A percentile compares a stretch with the other conserved stretches of the same genome.
Conservation (phyloP, 2,797 vertebrate species). For the Tragelaphus eurycerus region DNA sequence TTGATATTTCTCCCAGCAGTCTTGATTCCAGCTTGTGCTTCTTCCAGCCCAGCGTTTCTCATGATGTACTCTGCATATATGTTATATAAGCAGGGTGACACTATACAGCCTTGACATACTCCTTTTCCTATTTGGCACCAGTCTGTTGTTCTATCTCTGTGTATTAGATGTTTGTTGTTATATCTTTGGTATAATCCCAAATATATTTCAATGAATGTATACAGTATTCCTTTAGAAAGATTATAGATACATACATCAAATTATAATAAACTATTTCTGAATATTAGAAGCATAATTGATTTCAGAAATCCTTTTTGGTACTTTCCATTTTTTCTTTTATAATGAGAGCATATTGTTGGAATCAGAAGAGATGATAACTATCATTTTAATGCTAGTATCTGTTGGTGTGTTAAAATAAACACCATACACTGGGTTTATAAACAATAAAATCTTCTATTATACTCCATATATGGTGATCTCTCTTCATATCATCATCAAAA, state of each 20-base stretch:
- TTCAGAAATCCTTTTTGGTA: not conserved
- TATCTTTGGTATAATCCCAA: not conserved
- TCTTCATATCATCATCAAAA: not conserved
- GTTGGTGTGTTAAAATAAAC: not conserved
- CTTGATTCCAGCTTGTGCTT: not conserved
- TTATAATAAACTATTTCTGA: not conserved
- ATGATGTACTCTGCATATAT: not conserved
- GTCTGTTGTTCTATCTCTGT: not conserved
- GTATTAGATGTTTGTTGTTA: not conserved
- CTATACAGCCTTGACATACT: not conserved
- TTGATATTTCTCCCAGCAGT: not conserved
- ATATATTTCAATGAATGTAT: not conserved
- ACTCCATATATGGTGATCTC: not conserved
- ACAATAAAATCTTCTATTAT: not conserved
- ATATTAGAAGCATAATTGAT: not conserved
- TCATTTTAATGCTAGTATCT: not conserved
- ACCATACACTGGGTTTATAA: not conserved
- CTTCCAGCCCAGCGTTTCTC: not conserved
- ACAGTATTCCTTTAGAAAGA: not conserved
- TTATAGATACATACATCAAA: not conserved
- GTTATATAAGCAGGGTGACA: not conserved
- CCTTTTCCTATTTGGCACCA: not conserved
- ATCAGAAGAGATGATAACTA: not conserved
- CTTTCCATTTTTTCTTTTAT: not conserved
- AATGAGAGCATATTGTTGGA: not conserved